Evolutionary conservation across 1,140 invertebrate species (phyloP).

Genomic region (Drosophila sp.): DNA sequence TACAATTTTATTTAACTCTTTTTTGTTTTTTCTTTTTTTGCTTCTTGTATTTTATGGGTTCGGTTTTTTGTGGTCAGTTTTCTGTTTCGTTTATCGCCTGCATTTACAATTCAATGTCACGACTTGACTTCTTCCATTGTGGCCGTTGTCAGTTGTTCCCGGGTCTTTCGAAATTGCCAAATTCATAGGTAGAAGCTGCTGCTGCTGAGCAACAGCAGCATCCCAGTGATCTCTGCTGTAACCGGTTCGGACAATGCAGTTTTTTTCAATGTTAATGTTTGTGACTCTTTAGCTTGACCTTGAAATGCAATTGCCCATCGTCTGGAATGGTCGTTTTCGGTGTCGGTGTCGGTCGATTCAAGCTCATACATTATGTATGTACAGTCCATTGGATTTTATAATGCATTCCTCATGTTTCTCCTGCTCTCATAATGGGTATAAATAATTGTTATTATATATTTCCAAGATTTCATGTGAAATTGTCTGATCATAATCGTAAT

Average conservation of each 20-base stretch:
- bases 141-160: constrained; percentile 25
- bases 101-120: constrained; percentile 76
- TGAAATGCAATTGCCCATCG: constrained; percentile 44
- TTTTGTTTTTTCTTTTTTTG: constrained; percentile 29
- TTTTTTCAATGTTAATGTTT: constrained; percentile 34
- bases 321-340: constrained; percentile 12
- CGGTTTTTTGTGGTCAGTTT: constrained; percentile 28
- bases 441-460: constrained; percentile 41
- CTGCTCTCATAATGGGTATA: constrained; percentile 3
- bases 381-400: constrained; percentile 15
- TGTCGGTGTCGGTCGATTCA: constrained; percentile 19
- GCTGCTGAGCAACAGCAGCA: constrained; percentile 33
- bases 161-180: constrained; percentile 38
- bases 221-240: constrained; percentile 33
- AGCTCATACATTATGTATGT: constrained; percentile 39
- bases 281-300: constrained; percentile 32
- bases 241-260: constrained; percentile 60
- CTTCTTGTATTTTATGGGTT: constrained; percentile 36
- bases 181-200: constrained; percentile 33
- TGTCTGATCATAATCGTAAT: constrained; percentile 12
- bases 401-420: constrained; percentile 16
- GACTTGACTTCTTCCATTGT: constrained; percentile 39
- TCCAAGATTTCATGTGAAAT: constrained; percentile 6
- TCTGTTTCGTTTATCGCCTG: constrained; percentile 48
- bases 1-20: constrained; percentile 54